These are phyloP conservation scores for Protodeltote pygarga DNA, from an alignment of 2,888 invertebrate species.

Conservation along the genomic window DNA sequence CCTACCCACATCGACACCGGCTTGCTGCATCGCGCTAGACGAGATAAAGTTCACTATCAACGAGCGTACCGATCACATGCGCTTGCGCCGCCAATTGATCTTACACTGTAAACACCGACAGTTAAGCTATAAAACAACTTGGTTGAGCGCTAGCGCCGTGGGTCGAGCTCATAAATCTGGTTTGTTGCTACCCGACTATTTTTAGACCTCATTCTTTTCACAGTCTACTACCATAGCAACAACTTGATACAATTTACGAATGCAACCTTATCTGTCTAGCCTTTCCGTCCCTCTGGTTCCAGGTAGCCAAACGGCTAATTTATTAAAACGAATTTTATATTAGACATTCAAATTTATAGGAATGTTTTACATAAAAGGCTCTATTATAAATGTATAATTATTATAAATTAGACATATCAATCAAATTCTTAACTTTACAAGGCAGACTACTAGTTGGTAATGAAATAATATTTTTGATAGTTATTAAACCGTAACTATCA, in stretches of 20 bases:
- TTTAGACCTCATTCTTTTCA: constrained; percentile 63
- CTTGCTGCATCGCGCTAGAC: constrained; percentile 7
- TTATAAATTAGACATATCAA: neutral
- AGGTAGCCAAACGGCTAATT: constrained; percentile 31
- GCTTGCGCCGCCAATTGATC: constrained; percentile 44
- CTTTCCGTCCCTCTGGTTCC: constrained; percentile 22
- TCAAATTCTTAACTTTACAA: neutral
- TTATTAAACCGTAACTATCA: too few relatives aligned
- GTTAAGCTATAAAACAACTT: constrained; percentile 54
- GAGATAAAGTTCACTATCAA: constrained; percentile 32
- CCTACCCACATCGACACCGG: constrained; percentile 21
- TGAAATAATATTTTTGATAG: too few relatives aligned
- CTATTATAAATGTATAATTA: neutral
- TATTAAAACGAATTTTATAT: constrained; percentile 14
- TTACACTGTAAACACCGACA: constrained; percentile 47
- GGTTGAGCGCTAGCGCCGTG: constrained; percentile 43
- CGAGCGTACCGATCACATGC: constrained; percentile 19
- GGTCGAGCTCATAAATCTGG: constrained; percentile 63
- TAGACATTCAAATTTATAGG: constrained; percentile 9
- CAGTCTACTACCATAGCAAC: constrained; percentile 54
- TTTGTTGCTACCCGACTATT: constrained; percentile 68
- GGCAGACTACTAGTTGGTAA: too few relatives aligned
- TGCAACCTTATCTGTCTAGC: constrained; percentile 36
- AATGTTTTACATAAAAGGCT: constrained; percentile 6
- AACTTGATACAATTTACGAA: constrained; percentile 45